Base-by-base conservation (phyloP, 2,888 invertebrate species). In the Orthonevra nobilis region DNA sequence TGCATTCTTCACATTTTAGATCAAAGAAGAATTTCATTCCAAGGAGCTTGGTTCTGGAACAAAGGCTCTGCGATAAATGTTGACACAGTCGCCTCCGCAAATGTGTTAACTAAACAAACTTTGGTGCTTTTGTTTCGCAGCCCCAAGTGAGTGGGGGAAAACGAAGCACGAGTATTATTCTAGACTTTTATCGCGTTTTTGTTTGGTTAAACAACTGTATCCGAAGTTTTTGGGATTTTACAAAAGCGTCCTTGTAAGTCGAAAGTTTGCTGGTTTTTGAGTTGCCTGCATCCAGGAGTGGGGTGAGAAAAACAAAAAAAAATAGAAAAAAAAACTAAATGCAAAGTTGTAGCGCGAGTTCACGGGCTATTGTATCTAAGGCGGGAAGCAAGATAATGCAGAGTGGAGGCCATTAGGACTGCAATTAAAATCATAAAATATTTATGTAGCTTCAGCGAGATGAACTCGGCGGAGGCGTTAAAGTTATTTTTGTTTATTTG, bases 391-490 rank as follows among this genome's bases (percentile, higher is more conserved):
- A 50, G 15, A 77, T 52, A 77, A 58, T 69, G 42, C 40, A 30
- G n/a, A 23, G 20, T 10, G 63, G 48, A 72, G 66, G 34, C 64
- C 77, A 77, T 77, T 77, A 77, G 30, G 66, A 23, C 2, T 36
- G 46, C 77, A 77, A 77, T 70, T 77, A 77, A 77, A 77, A 72
- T 32, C 64, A 40, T 66, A 54, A 77, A 72, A 77, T 72, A 60
- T 77, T 72, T 77, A 72, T 70, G 70, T 54, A 58, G 58, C 52
- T 42, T 52, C 46, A 23, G 32, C n/a, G 5, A 17, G 17, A 36
- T 32, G 30, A 30, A n/a, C n/a, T n/a, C n/a, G n/a, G 42, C 3
- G 19, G 6, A 23, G 23, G 44, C 17, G 52, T 12, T 26, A 38
- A 52, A 42, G 26, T 54, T n/a, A n/a, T n/a, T 54, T 63, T 30